Percentiles rank a stretch among this genome's conserved stretches.
Evolutionary conservation across 2,797 vertebrate species (phyloP).

Genomic region (Hyperoplus lanceolatus): DNA sequence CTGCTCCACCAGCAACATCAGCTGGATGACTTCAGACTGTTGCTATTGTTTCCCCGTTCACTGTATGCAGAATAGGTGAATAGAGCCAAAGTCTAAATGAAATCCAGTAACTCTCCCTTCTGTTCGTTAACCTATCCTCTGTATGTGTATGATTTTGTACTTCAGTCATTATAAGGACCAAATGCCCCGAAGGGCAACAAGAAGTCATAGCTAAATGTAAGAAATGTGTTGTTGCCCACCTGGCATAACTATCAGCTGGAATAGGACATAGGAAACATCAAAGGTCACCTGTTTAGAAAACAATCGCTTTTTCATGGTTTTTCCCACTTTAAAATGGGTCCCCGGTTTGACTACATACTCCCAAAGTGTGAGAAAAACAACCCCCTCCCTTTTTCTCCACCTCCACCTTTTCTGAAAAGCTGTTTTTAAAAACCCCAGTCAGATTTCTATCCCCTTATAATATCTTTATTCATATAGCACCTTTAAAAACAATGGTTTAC

Average conservation of each 20-base stretch:
- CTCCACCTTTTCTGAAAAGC: no score
- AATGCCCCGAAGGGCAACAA: not conserved
- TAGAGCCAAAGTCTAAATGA: constrained; percentile 33
- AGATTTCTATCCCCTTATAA: no score
- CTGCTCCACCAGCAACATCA: constrained; percentile 79
- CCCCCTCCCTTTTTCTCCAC: no score
- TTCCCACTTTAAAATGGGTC: no score
- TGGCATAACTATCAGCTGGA: not conserved
- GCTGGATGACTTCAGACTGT: not conserved
- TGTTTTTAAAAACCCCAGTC: no score
- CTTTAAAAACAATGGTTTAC: no score
- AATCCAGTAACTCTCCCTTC: constrained; percentile 23
- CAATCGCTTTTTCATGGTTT: no score
- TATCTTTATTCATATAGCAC: no score
- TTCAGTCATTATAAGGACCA: not conserved
- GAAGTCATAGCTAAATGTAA: not conserved
- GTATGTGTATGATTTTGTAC: constrained; percentile 13
- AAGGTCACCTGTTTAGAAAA: no score
- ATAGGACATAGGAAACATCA: not conserved
- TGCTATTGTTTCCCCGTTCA: constrained; percentile 28
- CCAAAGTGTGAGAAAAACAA: no score
- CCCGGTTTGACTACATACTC: no score
- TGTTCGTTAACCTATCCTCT: constrained; percentile 25
- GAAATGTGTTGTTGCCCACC: constrained; percentile 5
- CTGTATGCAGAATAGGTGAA: constrained; percentile 46